These are phyloP conservation scores for Epicampocera succincta DNA, from an alignment of 2,888 invertebrate genomes.

Conservation along the genomic window DNA sequence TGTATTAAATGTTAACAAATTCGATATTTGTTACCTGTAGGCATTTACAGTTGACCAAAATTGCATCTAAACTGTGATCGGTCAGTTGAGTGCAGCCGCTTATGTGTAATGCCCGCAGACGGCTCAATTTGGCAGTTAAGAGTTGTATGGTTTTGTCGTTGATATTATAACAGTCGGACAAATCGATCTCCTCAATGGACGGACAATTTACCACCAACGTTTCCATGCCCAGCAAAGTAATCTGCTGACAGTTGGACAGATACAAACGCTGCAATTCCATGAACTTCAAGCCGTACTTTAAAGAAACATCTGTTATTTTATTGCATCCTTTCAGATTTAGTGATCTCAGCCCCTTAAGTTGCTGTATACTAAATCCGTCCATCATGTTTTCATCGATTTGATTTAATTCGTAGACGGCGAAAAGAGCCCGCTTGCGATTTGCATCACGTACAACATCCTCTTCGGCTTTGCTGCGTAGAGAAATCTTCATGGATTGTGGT, in stretches of 20 bases:
- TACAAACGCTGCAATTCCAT: conserved; percentile 85
- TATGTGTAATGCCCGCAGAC: conserved; percentile 78
- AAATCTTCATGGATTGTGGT: conserved; percentile 81
- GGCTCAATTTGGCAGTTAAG: conserved; percentile 81
- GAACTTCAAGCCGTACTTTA: conserved; percentile 87
- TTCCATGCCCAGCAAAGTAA: conserved; percentile 86
- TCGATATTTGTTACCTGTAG: conserved; percentile 76
- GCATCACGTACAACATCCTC: conserved; percentile 87
- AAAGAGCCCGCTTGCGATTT: conserved; percentile 85
- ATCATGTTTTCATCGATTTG: conserved; percentile 74
- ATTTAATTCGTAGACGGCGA: conserved; percentile 84
- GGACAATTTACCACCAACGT: conserved; percentile 86
- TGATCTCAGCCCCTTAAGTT: conserved; percentile 83
- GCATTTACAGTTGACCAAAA: conserved; percentile 82
- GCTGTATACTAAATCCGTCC: conserved; percentile 83
- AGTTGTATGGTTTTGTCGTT: conserved; percentile 85
- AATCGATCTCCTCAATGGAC: conserved; percentile 86
- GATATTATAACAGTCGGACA: conserved; percentile 86
- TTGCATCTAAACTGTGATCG: conserved; percentile 82
- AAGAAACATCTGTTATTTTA: conserved; percentile 87
- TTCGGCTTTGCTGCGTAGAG: conserved; percentile 86
- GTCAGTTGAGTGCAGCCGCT: conserved; percentile 84
- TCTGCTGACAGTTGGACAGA: conserved; percentile 87
- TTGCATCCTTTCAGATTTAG: conserved; percentile 87
- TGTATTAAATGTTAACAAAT: neutral